phyloP scores from a whole-genome alignment of 2,888 invertebrate species.

The Aradus depressus region DNA sequence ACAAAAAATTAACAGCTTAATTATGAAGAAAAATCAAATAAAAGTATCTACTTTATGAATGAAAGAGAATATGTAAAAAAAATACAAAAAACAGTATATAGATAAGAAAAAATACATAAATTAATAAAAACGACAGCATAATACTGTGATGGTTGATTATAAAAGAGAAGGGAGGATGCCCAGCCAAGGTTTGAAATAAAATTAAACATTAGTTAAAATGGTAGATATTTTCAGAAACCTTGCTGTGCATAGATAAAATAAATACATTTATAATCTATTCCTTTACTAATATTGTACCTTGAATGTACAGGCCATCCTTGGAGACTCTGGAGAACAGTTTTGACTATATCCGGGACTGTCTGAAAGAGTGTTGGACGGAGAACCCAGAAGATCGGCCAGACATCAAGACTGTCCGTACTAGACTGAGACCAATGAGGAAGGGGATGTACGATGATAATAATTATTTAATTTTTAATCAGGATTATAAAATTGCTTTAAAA shows the following conservation, averaged over 20 bases:
- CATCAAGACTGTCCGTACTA: conserved; percentile 67
- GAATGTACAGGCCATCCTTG: conserved; percentile 54
- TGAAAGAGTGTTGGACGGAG: conserved; percentile 81
- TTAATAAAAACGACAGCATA: too few species aligned
- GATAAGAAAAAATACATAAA: too few species aligned
- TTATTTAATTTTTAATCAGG: neutral
- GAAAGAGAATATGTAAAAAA: too few species aligned
- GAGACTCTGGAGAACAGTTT: conserved; percentile 69
- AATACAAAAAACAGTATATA: too few species aligned
- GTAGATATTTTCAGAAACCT: too few species aligned
- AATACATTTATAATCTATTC: neutral
- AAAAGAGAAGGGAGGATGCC: too few species aligned
- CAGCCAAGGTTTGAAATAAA: too few species aligned
- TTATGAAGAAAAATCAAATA: too few species aligned
- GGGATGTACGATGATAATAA: conserved; percentile 81
- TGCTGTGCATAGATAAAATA: too few species aligned
- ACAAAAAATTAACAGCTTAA: too few species aligned
- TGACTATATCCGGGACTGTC: conserved; percentile 73
- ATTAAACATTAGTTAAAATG: neutral
- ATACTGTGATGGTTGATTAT: too few species aligned
- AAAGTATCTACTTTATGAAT: too few species aligned
- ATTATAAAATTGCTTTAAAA: neutral
- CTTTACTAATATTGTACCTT: neutral
- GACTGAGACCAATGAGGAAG: conserved; percentile 67
- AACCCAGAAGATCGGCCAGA: conserved; percentile 69